Percentiles rank a stretch among this genome's conserved stretches.
These are phyloP conservation scores for Hyles lineata DNA, from an alignment of 2,888 invertebrate genomes.

Conservation along the genomic window DNA sequence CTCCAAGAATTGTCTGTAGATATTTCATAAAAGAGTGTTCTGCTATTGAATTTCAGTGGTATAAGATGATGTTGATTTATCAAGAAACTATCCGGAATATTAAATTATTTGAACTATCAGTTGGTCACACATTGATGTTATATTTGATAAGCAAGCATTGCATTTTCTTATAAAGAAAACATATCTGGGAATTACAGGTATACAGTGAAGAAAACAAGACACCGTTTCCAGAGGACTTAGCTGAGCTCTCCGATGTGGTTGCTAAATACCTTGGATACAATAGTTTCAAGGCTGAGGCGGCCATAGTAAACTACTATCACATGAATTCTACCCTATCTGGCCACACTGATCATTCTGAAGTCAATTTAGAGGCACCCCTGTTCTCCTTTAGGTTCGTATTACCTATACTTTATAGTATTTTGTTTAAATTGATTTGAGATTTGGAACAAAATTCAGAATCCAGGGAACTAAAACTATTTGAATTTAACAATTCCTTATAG, in stretches of 20 bases:
- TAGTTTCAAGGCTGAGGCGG: constrained; percentile 93
- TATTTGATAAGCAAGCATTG: too few species aligned
- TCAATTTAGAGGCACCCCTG: constrained; percentile 93
- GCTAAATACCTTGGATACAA: constrained; percentile 84
- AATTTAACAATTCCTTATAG: too few species aligned
- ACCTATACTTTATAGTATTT: constrained; percentile 9
- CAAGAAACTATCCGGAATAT: too few species aligned
- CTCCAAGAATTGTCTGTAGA: too few species aligned
- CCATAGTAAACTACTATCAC: constrained; percentile 98
- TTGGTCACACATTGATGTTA: too few species aligned
- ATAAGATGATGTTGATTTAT: too few species aligned
- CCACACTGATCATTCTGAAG: constrained; percentile 97
- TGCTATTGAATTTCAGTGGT: too few species aligned
- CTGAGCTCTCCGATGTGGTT: constrained; percentile 86
- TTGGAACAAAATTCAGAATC: constrained; percentile 18
- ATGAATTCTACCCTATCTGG: constrained; percentile 96
- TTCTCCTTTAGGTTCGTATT: constrained; percentile 92
- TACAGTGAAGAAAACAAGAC: constrained; percentile 89
- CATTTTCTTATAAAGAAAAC: not conserved
- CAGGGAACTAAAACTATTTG: too few species aligned
- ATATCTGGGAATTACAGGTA: constrained; percentile 70
- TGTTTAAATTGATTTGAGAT: not conserved
- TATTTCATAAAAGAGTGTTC: too few species aligned
- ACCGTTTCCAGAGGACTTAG: constrained; percentile 90
- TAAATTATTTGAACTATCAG: too few species aligned